These are phyloP conservation scores for Silurus glanis DNA, from an alignment of 2,113 vertebrate species.

Conservation along the genomic window DNA sequence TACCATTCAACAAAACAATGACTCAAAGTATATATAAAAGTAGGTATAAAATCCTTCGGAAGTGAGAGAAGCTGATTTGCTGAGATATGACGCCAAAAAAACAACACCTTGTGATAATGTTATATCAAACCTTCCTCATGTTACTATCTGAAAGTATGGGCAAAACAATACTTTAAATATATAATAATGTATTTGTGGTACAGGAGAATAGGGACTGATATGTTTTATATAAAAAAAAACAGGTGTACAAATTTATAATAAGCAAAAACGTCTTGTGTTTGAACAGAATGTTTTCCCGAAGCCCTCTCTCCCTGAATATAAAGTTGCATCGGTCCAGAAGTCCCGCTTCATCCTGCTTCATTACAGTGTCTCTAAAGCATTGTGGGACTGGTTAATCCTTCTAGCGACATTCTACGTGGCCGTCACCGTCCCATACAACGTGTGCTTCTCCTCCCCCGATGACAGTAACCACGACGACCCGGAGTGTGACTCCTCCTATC, in stretches of 20 bases:
- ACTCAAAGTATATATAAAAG: no score
- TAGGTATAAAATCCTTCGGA: no score
- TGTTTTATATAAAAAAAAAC: not conserved
- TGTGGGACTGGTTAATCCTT: constrained; percentile 96
- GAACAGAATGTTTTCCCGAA: constrained; percentile 87
- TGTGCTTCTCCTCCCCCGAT: constrained; percentile 83
- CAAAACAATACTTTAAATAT: not conserved
- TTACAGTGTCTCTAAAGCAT: constrained; percentile 92
- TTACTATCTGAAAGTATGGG: not conserved
- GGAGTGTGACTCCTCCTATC: constrained; percentile 75
- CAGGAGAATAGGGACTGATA: not conserved
- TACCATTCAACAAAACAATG: no score
- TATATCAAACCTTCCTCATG: not conserved
- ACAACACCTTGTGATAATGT: not conserved
- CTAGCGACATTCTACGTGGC: constrained; percentile 95
- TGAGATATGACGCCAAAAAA: not conserved
- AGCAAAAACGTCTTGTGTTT: not conserved
- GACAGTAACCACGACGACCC: constrained; percentile 69
- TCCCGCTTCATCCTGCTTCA: constrained; percentile 93
- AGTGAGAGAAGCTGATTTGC: not conserved
- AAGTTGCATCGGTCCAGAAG: constrained; percentile 90
- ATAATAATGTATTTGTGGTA: not conserved
- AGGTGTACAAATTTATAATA: not conserved
- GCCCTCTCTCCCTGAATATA: constrained; percentile 89
- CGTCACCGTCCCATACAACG: constrained; percentile 90